Evolutionary conservation across 2,888 invertebrate genomes (phyloP), one percentile per base, ranked within the genome.

Genomic region (Carterocephalus palaemon): DNA sequence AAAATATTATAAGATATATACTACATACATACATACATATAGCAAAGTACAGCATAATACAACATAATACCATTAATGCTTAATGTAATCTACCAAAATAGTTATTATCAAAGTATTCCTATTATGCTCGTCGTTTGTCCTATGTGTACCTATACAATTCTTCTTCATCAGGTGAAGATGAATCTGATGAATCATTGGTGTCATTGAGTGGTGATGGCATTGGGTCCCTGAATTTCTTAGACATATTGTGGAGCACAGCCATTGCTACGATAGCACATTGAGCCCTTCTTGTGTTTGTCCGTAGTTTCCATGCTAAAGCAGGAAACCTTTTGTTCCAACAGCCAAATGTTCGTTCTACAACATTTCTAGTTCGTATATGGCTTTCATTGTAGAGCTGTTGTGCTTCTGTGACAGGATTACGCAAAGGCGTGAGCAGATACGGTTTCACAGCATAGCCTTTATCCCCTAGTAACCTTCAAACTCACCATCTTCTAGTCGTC

Each of bases 371-470:
- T 34, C 17, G 26, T 3, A 40, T 47, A 5, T 47, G 40, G 6
- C 34, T 15, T 8, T 39, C 28, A 33, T 46, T 46, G 16, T 45
- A 45, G 2, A 28, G 13, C 23, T 16, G 4, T 19, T 37, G 23
- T 5, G 5, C 31, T 4, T 4, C 6, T 2, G 45, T 38, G 7
- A 10, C 2, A 8, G 41, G 33, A 6, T 41, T 24, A 7, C 12
- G 15, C 7, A 31, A 12, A 6, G 41, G 33, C 2, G 33, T 33
- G 5, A 41, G 8, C 9, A 41, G 15, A 41, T 41, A 32, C 4
- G 23, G 5, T 12, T 41, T 19, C 17, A 9, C 2, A 49, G 49
- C 7, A 12, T 50, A 0, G 26, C 46, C 2, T n/a, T 66, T 1
- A 43, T 36, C 23, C n/a, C 23, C 36, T 15, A 24, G 5, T 9